Conservation (phyloP, 2,888 invertebrate species). For the Rapana venosa region DNA sequence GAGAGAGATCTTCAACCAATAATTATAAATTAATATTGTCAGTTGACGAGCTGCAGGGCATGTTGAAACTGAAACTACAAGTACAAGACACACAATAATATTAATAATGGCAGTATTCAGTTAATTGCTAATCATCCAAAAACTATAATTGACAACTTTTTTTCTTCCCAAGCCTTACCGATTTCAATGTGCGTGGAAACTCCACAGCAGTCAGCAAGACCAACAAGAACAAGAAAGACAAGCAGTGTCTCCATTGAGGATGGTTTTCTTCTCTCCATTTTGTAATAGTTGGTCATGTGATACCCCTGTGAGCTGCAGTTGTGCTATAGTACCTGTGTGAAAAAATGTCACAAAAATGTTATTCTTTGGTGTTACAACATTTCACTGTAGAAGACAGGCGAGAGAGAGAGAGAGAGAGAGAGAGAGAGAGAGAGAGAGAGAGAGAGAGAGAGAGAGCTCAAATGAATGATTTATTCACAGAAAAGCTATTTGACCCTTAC, state of each 20-base stretch:
- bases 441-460: too few relatives aligned
- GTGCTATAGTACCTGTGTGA: not conserved
- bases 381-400: too few relatives aligned
- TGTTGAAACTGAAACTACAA: too few relatives aligned
- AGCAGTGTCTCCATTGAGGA: not conserved
- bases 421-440: slow-evolving; percentile 7
- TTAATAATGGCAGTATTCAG: too few relatives aligned
- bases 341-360: not conserved
- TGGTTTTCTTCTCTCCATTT: not conserved
- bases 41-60: too few relatives aligned
- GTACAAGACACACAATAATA: too few relatives aligned
- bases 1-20: not conserved
- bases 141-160: not conserved
- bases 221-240: not conserved
- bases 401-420: not conserved
- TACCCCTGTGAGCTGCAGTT: not conserved
- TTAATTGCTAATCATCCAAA: not conserved
- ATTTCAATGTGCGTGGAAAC: slow-evolving; percentile 34
- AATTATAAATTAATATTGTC: not conserved
- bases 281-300: slow-evolving; percentile 23
- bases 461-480: not conserved
- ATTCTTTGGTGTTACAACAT: too few relatives aligned
- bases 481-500: too few relatives aligned
- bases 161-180: slow-evolving; percentile 13
- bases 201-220: slow-evolving; percentile 19